phyloP scores from a whole-genome alignment of 2,113 vertebrate species.

The Mustelus asterias region DNA sequence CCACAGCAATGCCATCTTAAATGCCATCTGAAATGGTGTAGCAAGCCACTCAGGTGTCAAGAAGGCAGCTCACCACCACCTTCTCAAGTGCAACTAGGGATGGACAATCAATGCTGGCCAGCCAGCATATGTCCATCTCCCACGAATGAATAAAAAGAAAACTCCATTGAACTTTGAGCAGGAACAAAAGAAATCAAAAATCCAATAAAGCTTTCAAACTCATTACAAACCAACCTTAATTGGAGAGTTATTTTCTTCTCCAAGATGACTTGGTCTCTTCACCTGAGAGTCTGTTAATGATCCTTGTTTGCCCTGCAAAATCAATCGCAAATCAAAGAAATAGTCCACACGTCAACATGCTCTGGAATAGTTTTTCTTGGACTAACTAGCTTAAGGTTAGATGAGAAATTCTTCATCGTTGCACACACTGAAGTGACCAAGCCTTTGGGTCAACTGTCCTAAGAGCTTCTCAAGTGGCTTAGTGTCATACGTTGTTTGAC shows the following conservation, averaged over 20 bases:
- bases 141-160: too few relatives aligned
- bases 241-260: conserved; percentile 61
- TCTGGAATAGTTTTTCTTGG: neutral
- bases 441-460: neutral
- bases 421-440: neutral
- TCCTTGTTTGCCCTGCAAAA: conserved; percentile 66
- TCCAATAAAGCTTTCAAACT: neutral
- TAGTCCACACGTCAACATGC: neutral
- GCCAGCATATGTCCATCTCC: too few relatives aligned
- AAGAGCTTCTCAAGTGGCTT: neutral
- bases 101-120: too few relatives aligned
- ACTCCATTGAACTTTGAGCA: neutral
- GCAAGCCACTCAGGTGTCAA: too few relatives aligned
- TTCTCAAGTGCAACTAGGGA: too few relatives aligned
- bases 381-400: neutral
- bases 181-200: neutral
- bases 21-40: too few relatives aligned
- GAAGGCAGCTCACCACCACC: too few relatives aligned
- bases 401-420: neutral
- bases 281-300: conserved; percentile 57
- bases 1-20: too few relatives aligned
- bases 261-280: conserved; percentile 53
- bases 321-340: neutral
- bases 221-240: conserved; percentile 65
- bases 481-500: neutral